phyloP scores from a whole-genome alignment of 1,140 invertebrate species.

The Drosophila nasuta region DNA sequence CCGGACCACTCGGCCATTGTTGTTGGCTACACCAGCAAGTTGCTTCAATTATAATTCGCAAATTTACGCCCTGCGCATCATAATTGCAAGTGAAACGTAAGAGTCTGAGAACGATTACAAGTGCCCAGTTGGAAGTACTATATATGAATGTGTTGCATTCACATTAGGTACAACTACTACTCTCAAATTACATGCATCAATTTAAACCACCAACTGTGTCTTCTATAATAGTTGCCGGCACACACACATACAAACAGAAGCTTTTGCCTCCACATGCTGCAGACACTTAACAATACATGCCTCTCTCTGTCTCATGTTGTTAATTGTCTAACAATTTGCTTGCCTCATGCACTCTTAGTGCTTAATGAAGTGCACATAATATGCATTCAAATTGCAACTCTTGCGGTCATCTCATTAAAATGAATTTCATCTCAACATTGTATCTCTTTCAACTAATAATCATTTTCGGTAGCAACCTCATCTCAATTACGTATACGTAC shows the following conservation, averaged over 20 bases:
- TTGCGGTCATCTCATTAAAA: constrained; percentile 61
- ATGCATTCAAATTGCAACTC: constrained; percentile 28
- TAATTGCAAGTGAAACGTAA: constrained; percentile 24
- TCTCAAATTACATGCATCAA: constrained; percentile 48
- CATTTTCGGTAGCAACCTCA: not conserved
- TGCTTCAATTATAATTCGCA: constrained; percentile 67
- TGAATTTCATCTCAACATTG: not conserved
- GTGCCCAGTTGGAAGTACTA: constrained; percentile 14
- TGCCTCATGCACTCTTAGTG: constrained; percentile 18
- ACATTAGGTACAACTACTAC: no score
- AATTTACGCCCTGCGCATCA: constrained; percentile 30
- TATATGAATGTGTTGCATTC: not conserved
- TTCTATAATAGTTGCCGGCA: no score
- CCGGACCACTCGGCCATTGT: constrained; percentile 12
- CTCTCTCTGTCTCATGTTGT: not conserved
- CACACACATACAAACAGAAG: not conserved
- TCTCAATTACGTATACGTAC: not conserved
- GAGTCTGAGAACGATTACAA: not conserved
- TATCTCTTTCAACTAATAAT: not conserved
- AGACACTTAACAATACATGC: not conserved
- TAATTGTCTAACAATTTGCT: constrained; percentile 41
- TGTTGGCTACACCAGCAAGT: not conserved
- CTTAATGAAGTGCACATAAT: constrained; percentile 54
- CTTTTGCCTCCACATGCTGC: constrained; percentile 17
- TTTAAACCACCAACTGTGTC: constrained; percentile 31